Conservation (phyloP, 2,113 vertebrate species). For the Ciconia maguari region DNA sequence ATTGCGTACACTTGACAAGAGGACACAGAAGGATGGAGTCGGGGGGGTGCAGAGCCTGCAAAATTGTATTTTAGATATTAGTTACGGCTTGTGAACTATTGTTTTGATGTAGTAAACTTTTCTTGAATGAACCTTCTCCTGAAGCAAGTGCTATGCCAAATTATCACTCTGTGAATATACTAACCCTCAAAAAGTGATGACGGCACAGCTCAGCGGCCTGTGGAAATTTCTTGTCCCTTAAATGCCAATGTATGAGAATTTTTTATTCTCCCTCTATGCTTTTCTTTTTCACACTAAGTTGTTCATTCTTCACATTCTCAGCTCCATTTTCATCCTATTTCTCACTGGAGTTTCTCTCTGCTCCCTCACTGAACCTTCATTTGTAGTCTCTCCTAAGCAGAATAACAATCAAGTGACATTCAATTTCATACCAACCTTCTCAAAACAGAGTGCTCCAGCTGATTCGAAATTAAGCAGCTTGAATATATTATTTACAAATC, state of each 20-base stretch:
- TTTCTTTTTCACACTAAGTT: background rate
- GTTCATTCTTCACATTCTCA: background rate
- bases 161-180: background rate
- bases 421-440: background rate
- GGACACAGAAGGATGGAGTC: background rate
- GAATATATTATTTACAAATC: background rate
- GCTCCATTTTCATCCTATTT: background rate
- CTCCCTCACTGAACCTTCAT: background rate
- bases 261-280: background rate
- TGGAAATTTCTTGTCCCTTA: background rate
- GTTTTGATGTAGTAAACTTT: background rate
- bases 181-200: background rate
- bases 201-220: background rate
- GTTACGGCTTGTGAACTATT: background rate
- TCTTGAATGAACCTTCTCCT: background rate
- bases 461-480: background rate
- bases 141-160: background rate
- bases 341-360: background rate
- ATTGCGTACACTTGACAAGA: background rate
- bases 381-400: background rate
- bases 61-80: background rate
- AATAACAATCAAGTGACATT: slow-evolving; percentile 6
- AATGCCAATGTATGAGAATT: background rate
- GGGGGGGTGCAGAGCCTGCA: background rate
- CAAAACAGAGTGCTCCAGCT: background rate